These are phyloP conservation scores for Pelmatolapia mariae DNA, from an alignment of 2,113 vertebrate species.

Conservation along the genomic window DNA sequence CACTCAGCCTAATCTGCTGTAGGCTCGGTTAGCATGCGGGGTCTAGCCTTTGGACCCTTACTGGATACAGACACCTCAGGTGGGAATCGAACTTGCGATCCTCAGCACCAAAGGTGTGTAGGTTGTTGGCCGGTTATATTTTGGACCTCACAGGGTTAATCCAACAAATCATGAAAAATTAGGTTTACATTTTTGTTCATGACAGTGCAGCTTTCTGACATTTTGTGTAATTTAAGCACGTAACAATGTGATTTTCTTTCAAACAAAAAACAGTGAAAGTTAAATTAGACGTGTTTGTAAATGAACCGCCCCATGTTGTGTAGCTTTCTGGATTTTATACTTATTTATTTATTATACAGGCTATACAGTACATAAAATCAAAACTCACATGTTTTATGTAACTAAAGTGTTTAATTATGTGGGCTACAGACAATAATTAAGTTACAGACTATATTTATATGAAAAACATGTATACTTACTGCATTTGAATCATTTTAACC, in stretches of 20 bases:
- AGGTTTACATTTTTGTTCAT: too few relatives aligned
- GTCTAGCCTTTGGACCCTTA: not conserved
- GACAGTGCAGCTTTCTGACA: too few relatives aligned
- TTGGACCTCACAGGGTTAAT: not conserved
- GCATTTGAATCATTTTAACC: not conserved
- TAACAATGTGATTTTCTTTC: too few relatives aligned
- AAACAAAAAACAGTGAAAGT: not conserved
- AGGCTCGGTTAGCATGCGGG: not conserved
- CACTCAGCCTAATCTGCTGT: not conserved
- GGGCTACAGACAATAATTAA: not conserved
- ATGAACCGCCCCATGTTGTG: not conserved
- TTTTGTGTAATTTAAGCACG: too few relatives aligned
- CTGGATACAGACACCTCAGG: not conserved
- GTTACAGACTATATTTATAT: not conserved
- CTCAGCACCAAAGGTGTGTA: not conserved
- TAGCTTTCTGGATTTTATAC: rapidly evolving
- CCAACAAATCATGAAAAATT: not conserved
- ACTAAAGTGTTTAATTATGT: not conserved
- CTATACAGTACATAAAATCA: not conserved
- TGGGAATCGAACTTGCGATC: not conserved
- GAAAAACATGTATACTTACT: not conserved
- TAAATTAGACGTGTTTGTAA: not conserved
- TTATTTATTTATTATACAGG: rapidly evolving
- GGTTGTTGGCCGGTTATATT: rapidly evolving
- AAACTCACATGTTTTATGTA: not conserved